Evolutionary conservation across 2,797 vertebrate genomes (phyloP), one percentile per base, ranked within the genome.

Genomic region (Salmo trutta): DNA sequence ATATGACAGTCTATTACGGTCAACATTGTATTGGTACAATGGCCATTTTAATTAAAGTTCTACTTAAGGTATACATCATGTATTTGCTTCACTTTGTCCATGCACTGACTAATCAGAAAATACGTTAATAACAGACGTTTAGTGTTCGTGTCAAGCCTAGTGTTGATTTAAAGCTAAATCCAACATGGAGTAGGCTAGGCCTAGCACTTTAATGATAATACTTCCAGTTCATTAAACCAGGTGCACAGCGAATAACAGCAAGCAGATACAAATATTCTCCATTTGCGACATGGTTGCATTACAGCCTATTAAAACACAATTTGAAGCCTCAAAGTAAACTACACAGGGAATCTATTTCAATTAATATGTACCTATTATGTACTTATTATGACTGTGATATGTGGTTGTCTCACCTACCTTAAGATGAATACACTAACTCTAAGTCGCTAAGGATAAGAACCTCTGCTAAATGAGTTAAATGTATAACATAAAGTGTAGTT

Each of bases 121-220:
- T 87, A 86, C 84, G 86, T 83, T 83, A 84, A 89, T 68, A 78
- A 75, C 77, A 59, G 53, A 87, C 84, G 88, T 82, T 83, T 81
- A 89, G 84, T 82, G 84, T 74, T 79, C 83, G 72, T 77, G 86
- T 90, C 85, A 79, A 81, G 75, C 82, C 86, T 86, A 87, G 84
- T 88, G 85, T 86, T 91, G 91, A 92, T 92, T 92, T 91, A 92
- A 83, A 88, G 84, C 84, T 62, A 77, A 83, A 82, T 85, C 81
- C 82, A 82, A 91, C 87, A 85, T 80, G 79, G 76, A 88, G 85
- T 88, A 88, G 51, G 17, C 71, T 29, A 27, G 59, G 59, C 21
- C 59, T 24, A 27, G 59, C 10, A 64, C 90, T 89, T 88, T 86
- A 83, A 90, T 81, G 81, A 86, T 89, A 88, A 92, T 91, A 87